Evolutionary conservation across 2,113 vertebrate genomes (phyloP).

Genomic region (Empidonax alnorum): DNA sequence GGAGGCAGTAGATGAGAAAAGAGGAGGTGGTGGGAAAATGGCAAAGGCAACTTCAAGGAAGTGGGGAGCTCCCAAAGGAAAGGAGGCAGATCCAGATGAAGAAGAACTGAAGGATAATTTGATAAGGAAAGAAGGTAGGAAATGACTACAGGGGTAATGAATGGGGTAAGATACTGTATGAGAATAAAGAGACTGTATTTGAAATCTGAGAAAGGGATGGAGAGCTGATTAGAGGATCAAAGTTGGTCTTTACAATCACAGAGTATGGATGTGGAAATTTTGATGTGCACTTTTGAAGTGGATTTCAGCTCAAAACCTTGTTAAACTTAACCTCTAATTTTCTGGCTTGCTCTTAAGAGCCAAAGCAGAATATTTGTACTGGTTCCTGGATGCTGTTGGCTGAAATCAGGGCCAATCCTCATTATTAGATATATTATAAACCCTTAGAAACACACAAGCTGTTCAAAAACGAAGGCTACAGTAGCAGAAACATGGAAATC

Average conservation of each 20-base stretch:
- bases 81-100: neutral
- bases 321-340: neutral
- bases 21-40: neutral
- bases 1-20: neutral
- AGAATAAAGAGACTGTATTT: neutral
- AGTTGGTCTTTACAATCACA: neutral
- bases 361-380: neutral
- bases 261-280: neutral
- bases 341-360: neutral
- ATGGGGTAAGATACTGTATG: neutral
- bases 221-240: neutral
- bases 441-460: neutral
- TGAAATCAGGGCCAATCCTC: neutral
- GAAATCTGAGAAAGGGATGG: neutral
- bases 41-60: neutral
- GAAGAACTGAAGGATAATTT: neutral
- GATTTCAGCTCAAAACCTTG: neutral
- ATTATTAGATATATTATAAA: neutral
- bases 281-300: neutral
- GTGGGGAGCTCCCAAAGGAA: neutral
- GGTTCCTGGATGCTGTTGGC: neutral
- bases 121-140: neutral
- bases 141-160: rapidly evolving
- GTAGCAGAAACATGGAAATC: neutral
- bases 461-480: neutral